phyloP scores from a whole-genome alignment of 2,113 vertebrate species.

The Oryzias javanicus region DNA sequence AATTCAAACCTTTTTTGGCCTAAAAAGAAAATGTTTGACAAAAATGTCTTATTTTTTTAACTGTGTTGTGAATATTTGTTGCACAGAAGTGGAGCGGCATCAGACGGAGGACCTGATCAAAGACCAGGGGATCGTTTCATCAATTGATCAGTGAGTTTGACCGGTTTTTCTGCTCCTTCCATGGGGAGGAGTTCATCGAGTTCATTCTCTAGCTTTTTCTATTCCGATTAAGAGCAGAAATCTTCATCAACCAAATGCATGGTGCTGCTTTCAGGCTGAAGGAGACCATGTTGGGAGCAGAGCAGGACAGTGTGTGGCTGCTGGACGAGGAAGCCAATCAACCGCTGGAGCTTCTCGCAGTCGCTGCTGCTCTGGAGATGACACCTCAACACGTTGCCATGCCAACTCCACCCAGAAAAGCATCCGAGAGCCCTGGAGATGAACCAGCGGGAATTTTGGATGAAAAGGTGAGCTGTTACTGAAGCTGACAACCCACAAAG shows the following conservation, averaged over 20 bases:
- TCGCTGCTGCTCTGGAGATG: constrained; percentile 33
- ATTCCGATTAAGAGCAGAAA: too few species aligned
- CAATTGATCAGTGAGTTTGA: constrained; percentile 45
- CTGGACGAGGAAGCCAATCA: constrained; percentile 40
- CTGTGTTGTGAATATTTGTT: background rate
- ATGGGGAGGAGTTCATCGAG: too few species aligned
- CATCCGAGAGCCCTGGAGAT: constrained; percentile 19
- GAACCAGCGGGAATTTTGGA: constrained; percentile 8
- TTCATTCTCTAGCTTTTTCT: too few species aligned
- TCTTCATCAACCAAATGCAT: background rate
- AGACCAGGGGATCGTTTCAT: constrained; percentile 20
- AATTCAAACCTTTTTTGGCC: too few species aligned
- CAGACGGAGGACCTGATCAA: constrained; percentile 14
- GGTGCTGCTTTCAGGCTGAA: constrained; percentile 42
- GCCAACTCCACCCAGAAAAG: constrained; percentile 32
- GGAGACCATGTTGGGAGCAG: constrained; percentile 33
- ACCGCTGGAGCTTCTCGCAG: constrained; percentile 30
- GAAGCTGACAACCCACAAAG: background rate
- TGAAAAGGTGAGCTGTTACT: constrained; percentile 29
- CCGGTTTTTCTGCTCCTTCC: too few species aligned
- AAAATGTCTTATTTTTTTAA: background rate
- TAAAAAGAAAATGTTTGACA: background rate
- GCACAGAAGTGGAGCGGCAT: constrained; percentile 32
- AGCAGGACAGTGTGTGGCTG: constrained; percentile 45
- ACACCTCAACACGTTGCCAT: constrained; percentile 55